Evolutionary conservation across 2,888 invertebrate genomes (phyloP).

Genomic region (Allolobophora icterica): DNA sequence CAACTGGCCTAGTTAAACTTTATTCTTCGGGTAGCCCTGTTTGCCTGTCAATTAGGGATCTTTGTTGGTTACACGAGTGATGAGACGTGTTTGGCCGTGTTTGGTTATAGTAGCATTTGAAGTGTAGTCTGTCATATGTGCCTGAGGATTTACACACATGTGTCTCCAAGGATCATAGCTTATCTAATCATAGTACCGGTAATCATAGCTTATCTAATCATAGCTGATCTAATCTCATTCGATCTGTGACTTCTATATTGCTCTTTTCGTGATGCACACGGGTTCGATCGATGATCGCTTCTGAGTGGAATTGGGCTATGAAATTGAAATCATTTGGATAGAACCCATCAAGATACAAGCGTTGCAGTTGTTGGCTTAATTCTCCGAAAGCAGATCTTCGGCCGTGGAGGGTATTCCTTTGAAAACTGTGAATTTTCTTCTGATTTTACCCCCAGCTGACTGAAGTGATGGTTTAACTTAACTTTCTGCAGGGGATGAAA

Average conservation of each 20-base stretch:
- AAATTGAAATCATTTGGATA: neutral
- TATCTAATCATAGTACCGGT: too few species aligned
- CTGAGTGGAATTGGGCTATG: neutral
- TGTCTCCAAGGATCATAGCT: neutral
- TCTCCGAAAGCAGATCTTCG: too few species aligned
- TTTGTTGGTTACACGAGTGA: neutral
- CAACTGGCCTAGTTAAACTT: neutral
- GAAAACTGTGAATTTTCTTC: too few species aligned
- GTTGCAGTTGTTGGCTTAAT: neutral
- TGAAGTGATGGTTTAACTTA: neutral
- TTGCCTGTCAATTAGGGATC: neutral
- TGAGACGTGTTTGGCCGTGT: neutral
- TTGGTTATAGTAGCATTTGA: neutral
- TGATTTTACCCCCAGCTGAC: neutral
- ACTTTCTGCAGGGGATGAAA: slow-evolving; percentile 17
- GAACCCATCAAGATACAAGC: too few species aligned
- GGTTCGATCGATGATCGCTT: neutral
- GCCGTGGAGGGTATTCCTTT: too few species aligned
- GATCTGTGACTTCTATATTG: neutral
- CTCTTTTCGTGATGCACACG: neutral
- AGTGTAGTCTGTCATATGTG: neutral
- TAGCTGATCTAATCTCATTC: neutral
- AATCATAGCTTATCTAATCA: neutral
- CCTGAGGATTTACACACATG: neutral
- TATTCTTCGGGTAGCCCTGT: neutral